Evolutionary conservation across 2,113 vertebrate genomes (phyloP).

Genomic region (Cichladusa arquata): DNA sequence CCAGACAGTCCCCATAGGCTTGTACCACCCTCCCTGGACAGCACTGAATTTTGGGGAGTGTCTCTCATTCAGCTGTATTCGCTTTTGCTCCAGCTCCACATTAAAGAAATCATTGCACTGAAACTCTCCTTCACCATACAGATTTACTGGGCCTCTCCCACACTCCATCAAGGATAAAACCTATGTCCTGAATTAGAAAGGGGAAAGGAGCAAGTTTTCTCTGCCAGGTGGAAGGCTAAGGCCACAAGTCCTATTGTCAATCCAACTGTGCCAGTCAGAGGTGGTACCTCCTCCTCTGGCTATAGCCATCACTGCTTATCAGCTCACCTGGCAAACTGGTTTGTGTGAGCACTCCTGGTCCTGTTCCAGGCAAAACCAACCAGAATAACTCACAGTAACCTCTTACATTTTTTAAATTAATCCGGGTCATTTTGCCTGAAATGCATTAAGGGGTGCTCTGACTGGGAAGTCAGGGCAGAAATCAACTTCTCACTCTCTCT

Average conservation of each 20-base stretch:
- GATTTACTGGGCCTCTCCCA: not conserved
- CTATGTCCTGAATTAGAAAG: not conserved
- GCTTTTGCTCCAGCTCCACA: not conserved
- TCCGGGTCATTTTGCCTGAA: not conserved
- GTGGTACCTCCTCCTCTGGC: not conserved
- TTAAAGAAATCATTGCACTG: not conserved
- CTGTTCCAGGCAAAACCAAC: not conserved
- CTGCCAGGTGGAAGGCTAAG: not conserved
- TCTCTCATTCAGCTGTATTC: not conserved
- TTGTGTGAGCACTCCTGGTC: not conserved
- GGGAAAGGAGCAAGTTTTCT: not conserved
- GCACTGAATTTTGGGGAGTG: not conserved
- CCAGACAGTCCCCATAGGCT: not conserved
- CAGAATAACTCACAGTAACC: not conserved
- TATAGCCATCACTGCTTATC: not conserved
- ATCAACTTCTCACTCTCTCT: not conserved
- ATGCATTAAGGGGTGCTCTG: not conserved
- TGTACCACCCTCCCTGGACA: not conserved
- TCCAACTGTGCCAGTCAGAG: not conserved
- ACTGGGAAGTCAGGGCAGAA: not conserved
- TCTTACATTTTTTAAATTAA: not conserved
- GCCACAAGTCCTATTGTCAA: not conserved
- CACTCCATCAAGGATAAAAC: not conserved
- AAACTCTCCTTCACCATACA: not conserved
- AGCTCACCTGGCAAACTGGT: not conserved